Base-by-base conservation (phyloP, 2,888 invertebrate species). In the Portevinia maculata region DNA sequence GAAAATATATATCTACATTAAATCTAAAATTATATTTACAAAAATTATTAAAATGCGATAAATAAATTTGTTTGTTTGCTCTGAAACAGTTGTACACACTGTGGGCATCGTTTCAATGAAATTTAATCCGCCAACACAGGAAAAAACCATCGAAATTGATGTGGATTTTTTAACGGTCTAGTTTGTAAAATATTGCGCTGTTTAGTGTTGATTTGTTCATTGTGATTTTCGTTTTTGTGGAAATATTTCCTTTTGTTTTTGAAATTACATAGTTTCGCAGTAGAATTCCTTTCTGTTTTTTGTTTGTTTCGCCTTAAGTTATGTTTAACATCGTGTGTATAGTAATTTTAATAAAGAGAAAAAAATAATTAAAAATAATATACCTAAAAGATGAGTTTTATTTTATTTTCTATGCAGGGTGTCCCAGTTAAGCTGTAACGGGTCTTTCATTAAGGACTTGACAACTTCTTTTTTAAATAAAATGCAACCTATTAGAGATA, bases 321-420 rank as follows among this genome's bases (percentile, higher is more conserved):
- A 64, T 37, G 53, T 48, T 64, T 39, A 75, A 52, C 30, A 34
- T 59, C 34, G 39, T 81, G 81, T 81, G 70, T 41, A 81, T 81
- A 81, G 81, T 48, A 71, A 53, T 65, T 70, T 81, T 39, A 81
- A 76, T 76, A 81, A 81, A 81, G 53, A 70, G 64, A 70, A 76
- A 52, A 71, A 65, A 64, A 30, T 59, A 53, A 55, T 70, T 75
- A 32, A 59, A 65, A 71, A 50, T 41, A 60, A 55, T 53, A 37
- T 52, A n/a, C n/a, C 24, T 37, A 8, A 59, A 28, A 7, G 15
- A 11, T 52, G 1, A 17, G 17, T 62, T 19, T 62, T 11, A n/a
- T 52, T 32, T 32, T 46, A 34, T 39, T 30, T 64, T 21, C 5
- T 9, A 1, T 55, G 37, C 11, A 34, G 3, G 9, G 24, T 3